A percentile compares a stretch with the other conserved stretches of the same genome.
These are phyloP conservation scores for Semicossyphus pulcher DNA, from an alignment of 2,113 vertebrate species.

Conservation along the genomic window DNA sequence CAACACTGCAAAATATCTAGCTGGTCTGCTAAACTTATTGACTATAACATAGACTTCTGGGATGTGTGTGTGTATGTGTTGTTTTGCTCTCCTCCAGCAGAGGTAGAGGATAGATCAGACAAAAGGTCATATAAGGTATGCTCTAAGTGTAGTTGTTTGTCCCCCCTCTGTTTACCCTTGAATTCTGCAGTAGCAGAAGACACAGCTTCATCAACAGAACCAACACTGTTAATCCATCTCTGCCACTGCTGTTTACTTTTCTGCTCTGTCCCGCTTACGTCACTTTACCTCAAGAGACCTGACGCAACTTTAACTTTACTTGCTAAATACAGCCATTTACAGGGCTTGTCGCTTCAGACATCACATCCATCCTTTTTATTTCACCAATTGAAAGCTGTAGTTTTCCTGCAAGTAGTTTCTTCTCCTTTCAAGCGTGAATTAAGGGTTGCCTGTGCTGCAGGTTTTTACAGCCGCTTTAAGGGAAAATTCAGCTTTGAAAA, in stretches of 20 bases:
- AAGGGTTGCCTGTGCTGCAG: no score
- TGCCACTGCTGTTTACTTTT: slow-evolving; percentile 55
- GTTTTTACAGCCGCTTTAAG: not conserved
- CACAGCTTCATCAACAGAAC: slow-evolving; percentile 59
- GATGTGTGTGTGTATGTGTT: not conserved
- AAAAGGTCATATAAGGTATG: slow-evolving; percentile 47
- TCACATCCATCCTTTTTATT: slow-evolving; percentile 3
- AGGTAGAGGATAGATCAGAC: slow-evolving; percentile 7
- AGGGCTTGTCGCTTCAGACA: slow-evolving; percentile 18
- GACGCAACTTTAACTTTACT: slow-evolving; percentile 32
- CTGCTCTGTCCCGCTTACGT: slow-evolving; percentile 37
- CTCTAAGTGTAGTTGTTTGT: slow-evolving; percentile 49
- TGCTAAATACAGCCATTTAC: slow-evolving; percentile 35
- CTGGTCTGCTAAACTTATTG: no score
- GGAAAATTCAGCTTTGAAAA: slow-evolving; percentile 1
- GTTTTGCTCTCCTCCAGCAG: not conserved
- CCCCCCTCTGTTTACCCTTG: slow-evolving; percentile 54
- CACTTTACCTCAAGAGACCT: slow-evolving; percentile 37
- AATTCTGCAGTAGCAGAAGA: slow-evolving; percentile 40
- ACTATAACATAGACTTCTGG: no score
- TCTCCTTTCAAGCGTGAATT: no score
- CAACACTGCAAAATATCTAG: no score
- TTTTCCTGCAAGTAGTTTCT: not conserved
- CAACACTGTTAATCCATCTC: slow-evolving; percentile 63
- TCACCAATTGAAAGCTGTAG: not conserved